phyloP scores from a whole-genome alignment of 1,140 invertebrate species.

The Hesperophylax magnus region DNA sequence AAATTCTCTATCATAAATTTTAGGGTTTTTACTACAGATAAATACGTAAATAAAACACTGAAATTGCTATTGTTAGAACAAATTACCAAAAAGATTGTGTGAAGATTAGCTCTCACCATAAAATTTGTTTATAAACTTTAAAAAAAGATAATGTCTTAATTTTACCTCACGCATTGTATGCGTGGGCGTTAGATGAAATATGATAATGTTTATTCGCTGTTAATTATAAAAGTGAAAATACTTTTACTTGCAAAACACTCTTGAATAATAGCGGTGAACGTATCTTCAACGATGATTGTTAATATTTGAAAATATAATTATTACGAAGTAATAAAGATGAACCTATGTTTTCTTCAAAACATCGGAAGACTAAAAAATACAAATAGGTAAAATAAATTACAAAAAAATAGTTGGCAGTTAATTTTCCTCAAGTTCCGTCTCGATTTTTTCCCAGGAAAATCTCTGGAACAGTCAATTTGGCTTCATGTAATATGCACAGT shows the following conservation, averaged over 20 bases:
- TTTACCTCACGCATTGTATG: neutral
- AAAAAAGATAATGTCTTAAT: conserved; percentile 4
- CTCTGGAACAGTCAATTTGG: too few relatives aligned
- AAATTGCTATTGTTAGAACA: too few relatives aligned
- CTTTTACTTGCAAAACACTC: conserved; percentile 31
- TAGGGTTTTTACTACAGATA: too few relatives aligned
- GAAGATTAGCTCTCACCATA: neutral
- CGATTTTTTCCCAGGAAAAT: too few relatives aligned
- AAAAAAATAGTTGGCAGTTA: neutral
- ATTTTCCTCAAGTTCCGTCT: too few relatives aligned
- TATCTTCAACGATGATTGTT: neutral
- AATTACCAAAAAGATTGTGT: neutral
- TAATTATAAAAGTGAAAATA: conserved; percentile 42
- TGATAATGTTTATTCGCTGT: neutral
- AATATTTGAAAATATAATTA: neutral
- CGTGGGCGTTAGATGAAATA: neutral
- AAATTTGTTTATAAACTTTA: conserved; percentile 4
- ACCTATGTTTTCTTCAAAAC: neutral
- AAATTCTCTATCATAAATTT: too few relatives aligned
- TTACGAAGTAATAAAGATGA: neutral
- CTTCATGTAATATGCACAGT: too few relatives aligned
- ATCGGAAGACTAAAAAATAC: too few relatives aligned
- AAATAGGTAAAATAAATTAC: neutral
- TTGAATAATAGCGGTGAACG: conserved; percentile 11
- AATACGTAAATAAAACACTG: too few relatives aligned